Conservation (phyloP, 2,797 vertebrate genomes). For the Leuciscus waleckii region DNA sequence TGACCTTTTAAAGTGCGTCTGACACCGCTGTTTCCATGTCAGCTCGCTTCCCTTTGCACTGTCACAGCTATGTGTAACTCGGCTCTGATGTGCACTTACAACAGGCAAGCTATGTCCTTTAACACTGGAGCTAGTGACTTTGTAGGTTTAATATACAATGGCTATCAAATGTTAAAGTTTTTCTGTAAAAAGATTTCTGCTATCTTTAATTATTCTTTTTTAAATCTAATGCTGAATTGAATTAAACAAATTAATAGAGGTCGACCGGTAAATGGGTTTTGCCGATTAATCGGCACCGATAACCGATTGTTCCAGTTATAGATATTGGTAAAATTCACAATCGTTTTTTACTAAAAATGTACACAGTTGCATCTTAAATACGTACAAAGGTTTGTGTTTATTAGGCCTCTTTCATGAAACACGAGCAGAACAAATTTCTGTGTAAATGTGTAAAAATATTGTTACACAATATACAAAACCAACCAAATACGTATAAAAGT, state of each 20-base stretch:
- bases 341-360: not conserved
- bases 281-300: too few relatives aligned
- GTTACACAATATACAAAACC: not conserved
- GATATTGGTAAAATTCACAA: not conserved
- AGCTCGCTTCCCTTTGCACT: conserved; percentile 74
- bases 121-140: conserved; percentile 9
- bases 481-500: not conserved
- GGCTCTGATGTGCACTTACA: conserved; percentile 61
- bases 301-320: not conserved
- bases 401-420: not conserved
- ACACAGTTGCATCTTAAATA: not conserved
- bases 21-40: conserved; percentile 78
- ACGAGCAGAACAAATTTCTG: not conserved
- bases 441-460: not conserved
- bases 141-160: not conserved
- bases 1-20: conserved; percentile 75
- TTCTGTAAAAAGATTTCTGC: not conserved
- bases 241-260: not conserved
- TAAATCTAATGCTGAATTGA: not conserved
- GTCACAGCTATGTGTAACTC: conserved; percentile 63
- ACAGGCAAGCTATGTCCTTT: conserved; percentile 37
- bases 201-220: not conserved
- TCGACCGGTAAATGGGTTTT: too few relatives aligned
- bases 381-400: not conserved
- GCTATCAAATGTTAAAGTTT: not conserved